phyloP scores from a whole-genome alignment of 2,797 vertebrate species.

The Lepilemur ruficaudatus region DNA sequence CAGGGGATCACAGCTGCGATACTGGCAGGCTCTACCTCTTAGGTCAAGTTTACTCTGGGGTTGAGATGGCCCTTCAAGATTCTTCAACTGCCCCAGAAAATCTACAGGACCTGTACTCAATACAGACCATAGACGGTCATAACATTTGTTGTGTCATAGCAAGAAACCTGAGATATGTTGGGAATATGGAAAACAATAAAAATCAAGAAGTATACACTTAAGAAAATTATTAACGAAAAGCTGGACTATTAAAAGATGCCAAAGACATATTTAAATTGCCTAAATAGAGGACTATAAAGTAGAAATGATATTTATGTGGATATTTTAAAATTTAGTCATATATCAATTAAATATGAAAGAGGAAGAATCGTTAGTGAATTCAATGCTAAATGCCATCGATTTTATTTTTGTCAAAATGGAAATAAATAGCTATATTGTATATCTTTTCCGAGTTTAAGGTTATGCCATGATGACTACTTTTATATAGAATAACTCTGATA shows the following conservation, averaged over 20 bases:
- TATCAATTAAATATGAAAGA: background rate
- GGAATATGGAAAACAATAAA: background rate
- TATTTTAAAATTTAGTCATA: background rate
- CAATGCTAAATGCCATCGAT: background rate
- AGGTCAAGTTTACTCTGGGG: background rate
- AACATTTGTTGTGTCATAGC: background rate
- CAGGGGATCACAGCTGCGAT: background rate
- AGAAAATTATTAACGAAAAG: background rate
- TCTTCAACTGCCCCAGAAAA: background rate
- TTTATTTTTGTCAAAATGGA: slow-evolving; percentile 16
- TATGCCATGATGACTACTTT: background rate
- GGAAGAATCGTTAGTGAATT: background rate
- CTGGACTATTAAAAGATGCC: background rate
- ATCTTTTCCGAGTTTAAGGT: slow-evolving; percentile 15
- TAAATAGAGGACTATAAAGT: background rate
- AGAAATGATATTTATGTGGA: background rate
- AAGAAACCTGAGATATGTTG: background rate
- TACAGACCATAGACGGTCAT: background rate
- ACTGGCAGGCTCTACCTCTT: background rate
- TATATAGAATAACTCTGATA: background rate
- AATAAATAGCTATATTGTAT: background rate
- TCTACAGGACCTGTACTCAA: background rate
- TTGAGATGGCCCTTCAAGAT: background rate
- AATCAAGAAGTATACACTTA: background rate
- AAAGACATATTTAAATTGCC: background rate